Evolutionary conservation across 2,797 vertebrate species (phyloP).

Genomic region (Oreochromis grahami): DNA sequence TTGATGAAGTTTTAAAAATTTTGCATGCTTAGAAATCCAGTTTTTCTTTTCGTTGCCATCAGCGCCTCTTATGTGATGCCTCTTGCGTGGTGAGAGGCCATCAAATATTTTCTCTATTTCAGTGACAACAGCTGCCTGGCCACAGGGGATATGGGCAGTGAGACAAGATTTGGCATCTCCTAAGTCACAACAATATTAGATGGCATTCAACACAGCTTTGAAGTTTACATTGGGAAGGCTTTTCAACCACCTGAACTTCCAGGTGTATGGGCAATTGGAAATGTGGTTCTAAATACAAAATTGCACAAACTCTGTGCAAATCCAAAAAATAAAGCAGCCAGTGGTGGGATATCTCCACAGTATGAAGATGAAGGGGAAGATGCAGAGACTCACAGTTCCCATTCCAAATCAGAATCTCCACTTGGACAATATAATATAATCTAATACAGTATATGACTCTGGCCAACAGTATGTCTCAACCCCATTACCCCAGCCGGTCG

Average conservation of each 20-base stretch:
- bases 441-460: too few relatives aligned
- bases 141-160: neutral
- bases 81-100: neutral
- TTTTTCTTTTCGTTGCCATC: neutral
- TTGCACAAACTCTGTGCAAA: neutral
- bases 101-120: neutral
- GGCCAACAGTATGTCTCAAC: too few relatives aligned
- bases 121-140: neutral
- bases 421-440: too few relatives aligned
- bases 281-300: neutral
- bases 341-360: neutral
- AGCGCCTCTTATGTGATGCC: neutral
- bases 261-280: neutral
- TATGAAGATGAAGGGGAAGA: neutral
- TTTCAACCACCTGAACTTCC: neutral
- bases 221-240: neutral
- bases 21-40: neutral
- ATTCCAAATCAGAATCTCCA: neutral
- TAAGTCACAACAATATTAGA: neutral
- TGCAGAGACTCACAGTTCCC: neutral
- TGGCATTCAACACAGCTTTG: neutral
- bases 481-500: too few relatives aligned
- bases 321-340: neutral
- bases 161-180: neutral
- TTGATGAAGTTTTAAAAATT: neutral